Percentiles rank a stretch among this genome's conserved stretches.
phyloP scores from a whole-genome alignment of 37 sponge, comb jelly and placozoan species.

The Bolinopsis microptera region DNA sequence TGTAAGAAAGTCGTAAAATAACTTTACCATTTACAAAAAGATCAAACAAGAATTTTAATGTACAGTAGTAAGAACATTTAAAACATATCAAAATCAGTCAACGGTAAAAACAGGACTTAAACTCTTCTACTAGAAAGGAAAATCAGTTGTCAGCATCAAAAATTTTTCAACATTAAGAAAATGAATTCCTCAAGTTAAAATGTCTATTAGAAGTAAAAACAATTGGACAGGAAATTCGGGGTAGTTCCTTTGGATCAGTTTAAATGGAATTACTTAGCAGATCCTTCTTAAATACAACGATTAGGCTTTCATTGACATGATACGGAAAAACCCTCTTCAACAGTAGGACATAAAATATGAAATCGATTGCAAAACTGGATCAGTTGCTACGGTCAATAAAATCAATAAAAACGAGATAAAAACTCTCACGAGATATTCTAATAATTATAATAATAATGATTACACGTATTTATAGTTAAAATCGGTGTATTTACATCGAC shows the following conservation, averaged over 20 bases:
- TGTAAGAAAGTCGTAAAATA: not conserved
- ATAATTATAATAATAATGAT: not conserved
- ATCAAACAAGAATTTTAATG: not conserved
- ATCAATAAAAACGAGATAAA: not conserved
- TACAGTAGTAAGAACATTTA: not conserved
- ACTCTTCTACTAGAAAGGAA: not conserved
- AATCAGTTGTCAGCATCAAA: not conserved
- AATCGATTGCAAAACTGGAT: too few species aligned
- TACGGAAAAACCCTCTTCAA: too few species aligned
- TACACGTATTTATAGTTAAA: not conserved
- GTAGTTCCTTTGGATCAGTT: too few species aligned
- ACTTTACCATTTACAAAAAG: not conserved
- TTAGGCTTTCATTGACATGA: too few species aligned
- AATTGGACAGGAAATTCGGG: too few species aligned
- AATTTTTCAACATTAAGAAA: not conserved
- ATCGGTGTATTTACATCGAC: not conserved
- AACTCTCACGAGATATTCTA: not conserved
- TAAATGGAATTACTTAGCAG: too few species aligned
- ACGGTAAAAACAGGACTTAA: not conserved
- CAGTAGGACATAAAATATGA: too few species aligned
- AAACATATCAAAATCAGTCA: not conserved
- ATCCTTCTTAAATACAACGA: too few species aligned
- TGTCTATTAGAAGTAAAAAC: too few species aligned
- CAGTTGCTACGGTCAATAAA: not conserved
- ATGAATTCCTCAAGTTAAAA: not conserved